phyloP scores from a whole-genome alignment of 23 tunicate species.

The Clavelina lepadiformis region DNA sequence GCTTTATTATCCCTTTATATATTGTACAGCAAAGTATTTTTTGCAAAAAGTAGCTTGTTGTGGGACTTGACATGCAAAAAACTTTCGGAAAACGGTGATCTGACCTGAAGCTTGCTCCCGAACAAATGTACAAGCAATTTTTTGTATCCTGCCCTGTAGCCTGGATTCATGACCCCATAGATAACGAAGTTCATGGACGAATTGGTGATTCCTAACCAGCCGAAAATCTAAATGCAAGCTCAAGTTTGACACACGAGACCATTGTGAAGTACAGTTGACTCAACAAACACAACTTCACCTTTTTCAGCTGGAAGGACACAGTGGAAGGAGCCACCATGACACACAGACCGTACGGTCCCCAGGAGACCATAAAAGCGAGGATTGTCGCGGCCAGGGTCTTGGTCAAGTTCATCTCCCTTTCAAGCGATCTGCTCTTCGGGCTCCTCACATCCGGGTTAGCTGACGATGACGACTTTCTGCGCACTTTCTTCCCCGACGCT shows the following conservation, averaged over 20 bases:
- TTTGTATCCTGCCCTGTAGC: slow-evolving; percentile 60
- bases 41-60: too few relatives aligned
- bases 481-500: slow-evolving; percentile 1
- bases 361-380: slow-evolving; percentile 27
- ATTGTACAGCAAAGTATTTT: too few relatives aligned
- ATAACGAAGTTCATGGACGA: slow-evolving; percentile 72
- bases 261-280: too few relatives aligned
- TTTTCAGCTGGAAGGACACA: slow-evolving; percentile 20
- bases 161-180: slow-evolving; percentile 85
- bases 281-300: too few relatives aligned
- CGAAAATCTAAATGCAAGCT: slow-evolving; percentile 30
- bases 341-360: slow-evolving; percentile 42
- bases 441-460: background rate
- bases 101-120: slow-evolving; percentile 27
- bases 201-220: slow-evolving; percentile 73
- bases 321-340: slow-evolving; percentile 27
- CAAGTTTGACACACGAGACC: background rate
- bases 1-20: too few relatives aligned
- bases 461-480: slow-evolving; percentile 2
- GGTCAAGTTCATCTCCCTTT: slow-evolving; percentile 21
- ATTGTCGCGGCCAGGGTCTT: slow-evolving; percentile 36
- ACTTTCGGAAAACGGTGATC: background rate
- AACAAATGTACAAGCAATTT: slow-evolving; percentile 48
- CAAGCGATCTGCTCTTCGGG: background rate
- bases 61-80: too few relatives aligned